Evolutionary conservation across 1,140 invertebrate species (phyloP), one percentile per base, ranked within the genome.

Genomic region (Macrobrachium rosenbergii): DNA sequence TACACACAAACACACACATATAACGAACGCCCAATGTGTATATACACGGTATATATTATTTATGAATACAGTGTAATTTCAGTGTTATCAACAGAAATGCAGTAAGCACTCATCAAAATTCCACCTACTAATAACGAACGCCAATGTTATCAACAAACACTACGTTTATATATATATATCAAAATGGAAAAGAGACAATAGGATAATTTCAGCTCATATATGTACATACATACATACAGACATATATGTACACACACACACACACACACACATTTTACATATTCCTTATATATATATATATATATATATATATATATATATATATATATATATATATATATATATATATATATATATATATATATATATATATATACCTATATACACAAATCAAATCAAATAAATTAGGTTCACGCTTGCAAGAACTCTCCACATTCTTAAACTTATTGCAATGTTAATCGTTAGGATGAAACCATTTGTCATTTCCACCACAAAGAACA

Each of bases 231-330:
- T 37, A 2, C 28, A 67, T 8, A 67, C 0, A 67, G 7, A 67
- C 17, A 67, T 28, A 67, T 8, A 67, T 67, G 23, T 67, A 17
- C 8, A 17, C 8, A 17, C 16, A 17, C 16, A 17, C 0, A 67
- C 16, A 67, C 16, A 67, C 12, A 67, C 12, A 67, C 12, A 14
- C 12, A 67, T 67, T n/a, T n/a, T n/a, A n/a, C n/a, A n/a, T n/a
- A n/a, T n/a, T n/a, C n/a, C n/a, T n/a, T n/a, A n/a, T n/a, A 67
- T 67, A 67, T 72, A 21, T 72, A 28, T 72, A 10, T 28, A 28
- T 72, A 72, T 72, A 72, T 72, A 72, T 69, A 21, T 69, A 69
- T 8, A 69, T 69, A 69, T 23, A 69, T 69, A 69, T 69, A 23
- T 69, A 69, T 69, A 21, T 21, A 69, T 69, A 69, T 69, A 69